Base-by-base conservation (phyloP, 2,888 invertebrate genomes). In the Cheilosia urbana region DNA sequence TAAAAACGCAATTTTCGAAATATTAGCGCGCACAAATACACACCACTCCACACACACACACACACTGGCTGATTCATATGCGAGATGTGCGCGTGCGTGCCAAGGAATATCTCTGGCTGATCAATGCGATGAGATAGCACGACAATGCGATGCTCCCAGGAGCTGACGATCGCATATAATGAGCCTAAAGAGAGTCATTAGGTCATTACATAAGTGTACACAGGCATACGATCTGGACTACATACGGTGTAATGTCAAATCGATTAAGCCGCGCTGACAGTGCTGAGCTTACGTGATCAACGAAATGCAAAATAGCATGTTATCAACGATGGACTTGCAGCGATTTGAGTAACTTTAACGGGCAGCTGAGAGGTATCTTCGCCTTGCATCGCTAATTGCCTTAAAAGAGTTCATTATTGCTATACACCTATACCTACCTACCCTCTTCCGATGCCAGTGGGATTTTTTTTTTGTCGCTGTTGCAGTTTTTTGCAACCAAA, bases 1-100 rank as follows among this genome's bases (percentile, higher is more conserved):
- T 91, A 91, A 91, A 91, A 91, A 91, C 90, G 91, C 91, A 90
- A 91, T 91, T 91, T 91, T 90, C 89, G 91, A 91, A 91, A 85
- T 85, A 85, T 85, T 81, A 85, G 72, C 85, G 58, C 85, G 72
- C 85, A 63, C 85, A 85, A 72, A 85, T 85, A 68, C 82, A 49
- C 24, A 24, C 24, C 24, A 24, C 24, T 24, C 24, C 24, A 24
- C 24, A 3, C 3, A 24, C 24, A 49, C 27, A 30, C 15, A 24
- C 27, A 37, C 62, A 34, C 2, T 45, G 27, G 19, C 75, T 51
- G 37, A 76, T 76, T 65, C 65, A 69, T 69, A 53, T 62, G 62
- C 55, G 62, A 66, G 68, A 69, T 75, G 65, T 84, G 71, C 84
- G 77, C 85, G 85, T 85, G 81, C 85, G 85, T 81, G 85, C 72